Conservation (phyloP, 2,113 vertebrate species). For the Theropithecus gelada region DNA sequence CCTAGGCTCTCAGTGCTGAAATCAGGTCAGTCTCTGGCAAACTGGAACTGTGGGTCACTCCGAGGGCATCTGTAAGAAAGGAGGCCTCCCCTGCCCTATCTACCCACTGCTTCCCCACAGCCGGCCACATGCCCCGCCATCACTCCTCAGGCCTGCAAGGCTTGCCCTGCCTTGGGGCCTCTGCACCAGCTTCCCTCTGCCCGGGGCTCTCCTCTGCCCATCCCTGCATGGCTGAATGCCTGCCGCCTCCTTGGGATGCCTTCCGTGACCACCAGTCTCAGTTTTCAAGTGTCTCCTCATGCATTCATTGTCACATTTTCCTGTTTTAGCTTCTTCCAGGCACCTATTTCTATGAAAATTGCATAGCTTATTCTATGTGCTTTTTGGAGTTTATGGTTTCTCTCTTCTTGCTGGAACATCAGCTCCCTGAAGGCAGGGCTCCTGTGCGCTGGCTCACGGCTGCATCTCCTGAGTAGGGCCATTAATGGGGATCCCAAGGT, state of each 20-base stretch:
- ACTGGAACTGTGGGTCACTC: neutral
- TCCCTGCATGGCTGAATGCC: neutral
- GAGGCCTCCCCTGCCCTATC: neutral
- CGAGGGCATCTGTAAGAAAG: neutral
- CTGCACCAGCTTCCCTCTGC: neutral
- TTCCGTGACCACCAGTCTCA: neutral
- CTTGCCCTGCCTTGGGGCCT: neutral
- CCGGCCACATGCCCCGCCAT: neutral
- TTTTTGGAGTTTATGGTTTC: neutral
- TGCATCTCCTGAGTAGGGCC: neutral
- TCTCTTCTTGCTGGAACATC: neutral
- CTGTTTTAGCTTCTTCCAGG: neutral
- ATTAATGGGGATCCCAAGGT: too few species aligned
- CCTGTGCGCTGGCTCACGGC: neutral
- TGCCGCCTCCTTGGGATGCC: neutral
- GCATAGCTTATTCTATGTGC: neutral
- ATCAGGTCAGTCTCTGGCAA: neutral
- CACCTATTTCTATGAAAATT: neutral
- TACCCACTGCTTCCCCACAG: neutral
- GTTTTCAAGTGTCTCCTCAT: neutral
- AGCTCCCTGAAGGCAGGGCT: neutral
- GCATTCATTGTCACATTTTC: neutral
- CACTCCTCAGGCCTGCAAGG: neutral
- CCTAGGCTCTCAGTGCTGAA: neutral
- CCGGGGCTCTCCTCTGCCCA: too few species aligned